Evolutionary conservation across 1,140 invertebrate genomes (phyloP).

Genomic region (Procambarus clarkii): DNA sequence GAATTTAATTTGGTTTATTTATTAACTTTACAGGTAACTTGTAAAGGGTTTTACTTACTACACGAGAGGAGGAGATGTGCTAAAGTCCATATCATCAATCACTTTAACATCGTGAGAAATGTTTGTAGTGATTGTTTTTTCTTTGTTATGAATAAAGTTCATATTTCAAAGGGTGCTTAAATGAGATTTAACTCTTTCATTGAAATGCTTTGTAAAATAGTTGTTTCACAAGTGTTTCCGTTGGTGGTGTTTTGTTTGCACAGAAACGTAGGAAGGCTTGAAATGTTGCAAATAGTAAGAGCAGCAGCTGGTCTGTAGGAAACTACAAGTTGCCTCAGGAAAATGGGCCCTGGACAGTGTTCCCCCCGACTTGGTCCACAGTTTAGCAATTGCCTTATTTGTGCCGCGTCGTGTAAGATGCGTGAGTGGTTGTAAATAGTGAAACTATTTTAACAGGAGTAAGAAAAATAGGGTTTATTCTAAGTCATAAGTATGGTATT

Average conservation of each 20-base stretch:
- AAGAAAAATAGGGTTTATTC: slow-evolving; percentile 14
- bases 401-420: slow-evolving; percentile 58
- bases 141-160: neutral
- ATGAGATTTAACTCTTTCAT: neutral
- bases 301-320: neutral
- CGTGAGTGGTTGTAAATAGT: slow-evolving; percentile 48
- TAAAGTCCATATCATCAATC: slow-evolving; percentile 29
- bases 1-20: neutral
- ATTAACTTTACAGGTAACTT: too few relatives aligned
- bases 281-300: neutral
- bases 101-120: neutral
- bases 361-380: slow-evolving; percentile 42
- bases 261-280: neutral
- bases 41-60: neutral
- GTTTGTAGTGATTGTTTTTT: neutral
- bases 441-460: slow-evolving; percentile 48
- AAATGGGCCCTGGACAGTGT: slow-evolving; percentile 25
- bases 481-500: slow-evolving; percentile 1
- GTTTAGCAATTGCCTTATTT: slow-evolving; percentile 54
- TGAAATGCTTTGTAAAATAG: neutral
- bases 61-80: slow-evolving; percentile 24
- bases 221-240: neutral
- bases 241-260: neutral
- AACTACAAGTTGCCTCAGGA: neutral
- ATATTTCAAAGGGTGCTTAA: neutral